Evolutionary conservation across 2,113 vertebrate species (phyloP), one percentile per base, ranked within the genome.

Genomic region (Lutjanus erythropterus): DNA sequence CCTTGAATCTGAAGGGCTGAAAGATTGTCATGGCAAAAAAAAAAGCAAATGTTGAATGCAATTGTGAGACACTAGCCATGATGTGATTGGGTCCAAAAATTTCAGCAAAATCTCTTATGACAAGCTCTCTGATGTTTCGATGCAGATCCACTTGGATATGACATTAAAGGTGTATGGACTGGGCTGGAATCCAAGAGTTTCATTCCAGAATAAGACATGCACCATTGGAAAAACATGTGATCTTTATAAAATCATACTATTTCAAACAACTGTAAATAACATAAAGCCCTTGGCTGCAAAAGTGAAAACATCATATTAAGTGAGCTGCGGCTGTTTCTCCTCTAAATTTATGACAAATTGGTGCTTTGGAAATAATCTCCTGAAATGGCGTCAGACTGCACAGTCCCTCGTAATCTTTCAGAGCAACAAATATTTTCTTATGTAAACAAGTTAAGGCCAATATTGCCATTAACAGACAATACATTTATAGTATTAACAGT

Each of bases 391-490:
- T 86, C 66, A 79, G 82, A 81, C 64, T 81, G 61, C 79, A 88
- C 86, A 83, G 29, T 19, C 61, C 84, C 78, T 4, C 59, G 81
- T 74, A 71, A 44, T 47, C 71, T 83, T 59, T 60, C 70, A 79
- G 46, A 81, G 83, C 67, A 41, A 74, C 47, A 86, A 46, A 41
- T 46, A 39, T 58, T 37, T 41, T 70, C 39, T 81, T 37, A 87
- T 94, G 92, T 91, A 93, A 94, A 94, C 92, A 92, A 81, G 81
- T 92, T 94, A 94, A 94, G 94, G 93, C 93, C 84, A 73, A 83
- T 87, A 88, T 90, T 58, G 68, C 90, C 71, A 4, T 73, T 21
- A 78, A 81, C 58, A 83, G 72, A 87, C 76, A 82, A 85, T 74
- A 79, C 46, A 76, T 56, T 8, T 77, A 59, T 18, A 87, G 70